A percentile compares a stretch with the other conserved stretches of the same genome.
These are phyloP conservation scores for Ciconia nigra DNA, from an alignment of 2,797 vertebrate genomes.

Conservation along the genomic window DNA sequence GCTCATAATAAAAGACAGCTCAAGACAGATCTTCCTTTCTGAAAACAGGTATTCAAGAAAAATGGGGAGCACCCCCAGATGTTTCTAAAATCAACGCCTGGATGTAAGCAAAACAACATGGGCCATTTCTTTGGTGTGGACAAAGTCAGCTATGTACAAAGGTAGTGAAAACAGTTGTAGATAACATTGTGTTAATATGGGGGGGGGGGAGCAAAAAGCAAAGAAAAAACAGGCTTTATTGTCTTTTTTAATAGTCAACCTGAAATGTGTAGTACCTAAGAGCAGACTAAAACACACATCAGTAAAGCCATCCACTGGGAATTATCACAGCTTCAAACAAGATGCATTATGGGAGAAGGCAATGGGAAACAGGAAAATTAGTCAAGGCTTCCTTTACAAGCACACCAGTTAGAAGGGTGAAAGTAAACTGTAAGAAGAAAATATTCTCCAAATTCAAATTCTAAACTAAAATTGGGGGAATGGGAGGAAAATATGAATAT, in stretches of 20 bases:
- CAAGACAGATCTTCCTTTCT: neutral
- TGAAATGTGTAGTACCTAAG: neutral
- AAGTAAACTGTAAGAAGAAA: neutral
- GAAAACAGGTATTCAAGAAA: neutral
- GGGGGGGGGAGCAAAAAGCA: rapidly evolving
- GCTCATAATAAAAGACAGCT: neutral
- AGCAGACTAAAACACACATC: neutral
- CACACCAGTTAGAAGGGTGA: neutral
- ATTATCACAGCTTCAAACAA: neutral
- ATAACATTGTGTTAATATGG: neutral
- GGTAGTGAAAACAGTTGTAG: neutral
- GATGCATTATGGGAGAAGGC: neutral
- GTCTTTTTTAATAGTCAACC: neutral
- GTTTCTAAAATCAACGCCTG: neutral
- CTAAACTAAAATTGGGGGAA: neutral
- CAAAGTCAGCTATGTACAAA: neutral
- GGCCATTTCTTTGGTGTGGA: neutral
- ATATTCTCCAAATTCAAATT: neutral
- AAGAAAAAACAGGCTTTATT: neutral
- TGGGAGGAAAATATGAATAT: neutral
- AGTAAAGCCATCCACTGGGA: neutral
- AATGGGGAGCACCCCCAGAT: neutral
- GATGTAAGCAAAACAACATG: neutral
- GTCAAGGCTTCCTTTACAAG: neutral
- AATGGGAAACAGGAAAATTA: neutral